Evolutionary conservation across 2,888 invertebrate species (phyloP), one percentile per base, ranked within the genome.

Genomic region (Pollenia labialis): DNA sequence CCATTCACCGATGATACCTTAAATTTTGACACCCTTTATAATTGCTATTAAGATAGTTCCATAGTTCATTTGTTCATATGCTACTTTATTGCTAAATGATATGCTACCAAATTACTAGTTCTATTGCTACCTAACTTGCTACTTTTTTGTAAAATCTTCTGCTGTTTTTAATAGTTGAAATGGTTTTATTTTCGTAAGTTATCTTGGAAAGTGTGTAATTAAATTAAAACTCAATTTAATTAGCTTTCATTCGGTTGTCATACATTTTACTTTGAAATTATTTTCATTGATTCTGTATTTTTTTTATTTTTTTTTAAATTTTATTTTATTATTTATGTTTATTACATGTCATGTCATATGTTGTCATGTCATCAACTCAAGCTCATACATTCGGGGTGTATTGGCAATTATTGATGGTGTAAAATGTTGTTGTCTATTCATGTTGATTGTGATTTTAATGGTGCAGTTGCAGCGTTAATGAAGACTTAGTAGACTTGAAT

Each of bases 391-490:
- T 81, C 32, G 16, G 32, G 54, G 46, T 32, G 18, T 74, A 85
- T 82, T 79, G 79, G 64, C 77, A 72, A 77, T 74, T 82, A 74
- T 72, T 79, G 79, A 72, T 77, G 81, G 69, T 58, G 72, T 80
- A 85, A 83, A 85, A 77, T 71, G 56, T 81, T 79, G 87, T 85
- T 87, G 89, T 87, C 85, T 74, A 76, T 50, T 56, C 68, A 42
- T 54, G 85, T 42, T 81, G 75, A 62, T 71, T 60, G 69, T 76
- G 69, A 82, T 82, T 75, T 82, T 74, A 32, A 85, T 81, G 71
- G 44, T 84, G 79, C 52, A 68, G 81, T 79, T 85, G 85, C 32
- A 32, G 74, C 8, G 69, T 69, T 81, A 75, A 81, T 75, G 80
- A 85, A 71, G 66, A 81, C 52, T 56, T 69, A 52, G 50, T 54